phyloP scores from a whole-genome alignment of 2,113 vertebrate species.

The Nasalis larvatus region DNA sequence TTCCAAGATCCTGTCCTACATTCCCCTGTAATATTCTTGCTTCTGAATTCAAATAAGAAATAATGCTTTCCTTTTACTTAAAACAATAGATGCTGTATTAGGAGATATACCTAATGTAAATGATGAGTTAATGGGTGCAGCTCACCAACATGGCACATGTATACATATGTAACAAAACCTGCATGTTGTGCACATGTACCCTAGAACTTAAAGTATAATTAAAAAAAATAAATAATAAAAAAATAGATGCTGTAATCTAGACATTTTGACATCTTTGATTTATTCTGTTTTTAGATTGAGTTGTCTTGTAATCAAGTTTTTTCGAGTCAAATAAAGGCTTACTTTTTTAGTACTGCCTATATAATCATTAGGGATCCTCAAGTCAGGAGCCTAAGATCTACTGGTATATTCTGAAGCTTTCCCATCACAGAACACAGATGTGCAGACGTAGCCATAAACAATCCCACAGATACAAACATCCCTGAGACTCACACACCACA shows the following conservation, averaged over 20 bases:
- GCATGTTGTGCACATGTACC: too few species aligned
- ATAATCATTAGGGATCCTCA: background rate
- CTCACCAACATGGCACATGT: too few species aligned
- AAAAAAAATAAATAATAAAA: slow-evolving; percentile 21
- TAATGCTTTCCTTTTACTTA: slow-evolving; percentile 7
- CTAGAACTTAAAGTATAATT: too few species aligned
- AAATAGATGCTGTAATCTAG: background rate
- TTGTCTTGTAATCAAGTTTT: background rate
- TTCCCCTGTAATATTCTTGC: background rate
- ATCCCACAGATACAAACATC: background rate
- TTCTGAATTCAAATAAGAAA: background rate
- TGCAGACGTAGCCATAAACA: background rate
- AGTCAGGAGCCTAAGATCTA: background rate
- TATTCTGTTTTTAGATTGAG: background rate
- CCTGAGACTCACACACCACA: background rate
- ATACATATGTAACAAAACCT: too few species aligned
- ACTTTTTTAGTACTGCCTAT: background rate
- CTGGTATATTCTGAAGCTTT: background rate
- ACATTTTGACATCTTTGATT: background rate
- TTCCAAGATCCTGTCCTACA: background rate
- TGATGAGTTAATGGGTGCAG: too few species aligned
- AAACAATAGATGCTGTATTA: background rate
- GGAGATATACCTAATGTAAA: too few species aligned
- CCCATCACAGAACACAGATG: background rate
- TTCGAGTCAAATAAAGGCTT: background rate